Evolutionary conservation across 2,113 vertebrate species (phyloP).

Genomic region (Acanthisitta chloris): DNA sequence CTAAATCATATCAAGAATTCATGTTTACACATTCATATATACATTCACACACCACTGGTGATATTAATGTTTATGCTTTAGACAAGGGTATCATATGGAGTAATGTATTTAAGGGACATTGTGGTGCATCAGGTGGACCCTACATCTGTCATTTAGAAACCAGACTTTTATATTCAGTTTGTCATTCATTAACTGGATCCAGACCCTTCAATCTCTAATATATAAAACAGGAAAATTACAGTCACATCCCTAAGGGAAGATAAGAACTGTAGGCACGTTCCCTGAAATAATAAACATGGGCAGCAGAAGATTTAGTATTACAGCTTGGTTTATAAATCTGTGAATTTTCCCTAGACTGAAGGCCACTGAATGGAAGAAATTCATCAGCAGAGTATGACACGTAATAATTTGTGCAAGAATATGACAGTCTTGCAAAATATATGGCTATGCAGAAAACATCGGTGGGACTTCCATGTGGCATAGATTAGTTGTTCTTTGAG

Average conservation of each 20-base stretch:
- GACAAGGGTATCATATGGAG: neutral
- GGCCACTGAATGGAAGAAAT: neutral
- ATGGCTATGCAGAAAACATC: neutral
- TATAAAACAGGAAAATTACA: neutral
- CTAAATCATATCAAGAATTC: neutral
- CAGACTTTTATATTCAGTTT: neutral
- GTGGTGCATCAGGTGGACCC: neutral
- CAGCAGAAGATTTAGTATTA: slow-evolving; percentile 23
- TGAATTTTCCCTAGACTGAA: neutral
- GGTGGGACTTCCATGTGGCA: neutral
- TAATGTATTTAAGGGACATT: neutral
- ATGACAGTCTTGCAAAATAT: neutral
- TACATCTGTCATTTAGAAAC: neutral
- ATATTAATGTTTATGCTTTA: neutral
- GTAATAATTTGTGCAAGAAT: slow-evolving; percentile 4
- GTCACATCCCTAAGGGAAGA: neutral
- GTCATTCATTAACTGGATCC: neutral
- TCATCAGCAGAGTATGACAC: neutral
- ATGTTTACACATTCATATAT: neutral
- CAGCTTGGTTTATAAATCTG: neutral
- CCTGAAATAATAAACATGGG: neutral
- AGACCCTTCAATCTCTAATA: neutral
- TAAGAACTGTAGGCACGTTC: neutral
- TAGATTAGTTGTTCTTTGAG: neutral
- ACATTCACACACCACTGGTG: neutral